Evolutionary conservation across 2,888 invertebrate species (phyloP), one percentile per base, ranked within the genome.

Genomic region (Volucella inanis): DNA sequence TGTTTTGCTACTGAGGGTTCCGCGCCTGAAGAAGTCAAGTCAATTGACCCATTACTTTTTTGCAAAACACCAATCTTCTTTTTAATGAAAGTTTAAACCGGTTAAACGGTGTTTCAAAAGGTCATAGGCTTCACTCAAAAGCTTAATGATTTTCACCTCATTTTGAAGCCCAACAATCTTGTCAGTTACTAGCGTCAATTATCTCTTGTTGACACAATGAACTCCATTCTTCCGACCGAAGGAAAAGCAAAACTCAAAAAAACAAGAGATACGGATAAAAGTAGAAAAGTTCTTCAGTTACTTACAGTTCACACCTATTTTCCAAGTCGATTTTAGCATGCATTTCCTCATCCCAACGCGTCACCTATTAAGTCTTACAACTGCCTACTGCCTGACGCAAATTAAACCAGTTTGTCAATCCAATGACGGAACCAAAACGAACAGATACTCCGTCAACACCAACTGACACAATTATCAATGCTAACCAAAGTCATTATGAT

Each of bases 401-500:
- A 8, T 1, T 38, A 55, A 74, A 74, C 74, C n/a, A 74, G 74
- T 74, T 74, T 64, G 50, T 39, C 64, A 47, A 61, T 74, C 64
- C 22, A 54, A 67, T 75, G 75, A 65, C 57, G 70, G 41, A 68
- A 62, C 64, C 61, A 47, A 76, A 43, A 41, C 18, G 59, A 12
- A 1, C 18, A 54, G 38, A 52, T 59, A 61, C 49, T 55, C 65
- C 77, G 57, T 59, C 65, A 76, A 71, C 59, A 43, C 67, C 75
- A 77, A 77, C 85, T 85, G 85, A 85, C 85, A 85, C 85, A 85
- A 81, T 85, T 85, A 81, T 61, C 81, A 57, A 62, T 67, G 81
- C 68, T 64, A 68, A 39, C 72, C 57, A 14, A 52, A 76, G 81
- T 67, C 76, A 77, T 85, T 77, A 77, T 72, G 64, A 81, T 72